phyloP scores from a whole-genome alignment of 2,113 vertebrate genomes.

The Pygoscelis antarcticus region DNA sequence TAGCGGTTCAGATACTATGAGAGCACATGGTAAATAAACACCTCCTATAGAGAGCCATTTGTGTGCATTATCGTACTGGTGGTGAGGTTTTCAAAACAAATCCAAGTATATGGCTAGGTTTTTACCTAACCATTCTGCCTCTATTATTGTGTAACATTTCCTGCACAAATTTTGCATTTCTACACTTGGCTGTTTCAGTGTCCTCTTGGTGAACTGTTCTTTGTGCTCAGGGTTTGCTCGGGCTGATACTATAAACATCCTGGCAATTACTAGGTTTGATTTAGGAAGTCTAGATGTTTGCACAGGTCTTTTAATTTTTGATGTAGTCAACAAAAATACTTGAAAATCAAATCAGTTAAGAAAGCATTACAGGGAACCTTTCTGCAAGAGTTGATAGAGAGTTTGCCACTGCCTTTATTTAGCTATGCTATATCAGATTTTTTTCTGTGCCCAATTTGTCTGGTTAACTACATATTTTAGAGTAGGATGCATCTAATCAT shows the following conservation, averaged over 20 bases:
- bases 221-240: neutral
- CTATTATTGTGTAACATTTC: neutral
- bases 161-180: neutral
- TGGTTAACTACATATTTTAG: neutral
- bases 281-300: slow-evolving; percentile 19
- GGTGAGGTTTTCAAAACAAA: neutral
- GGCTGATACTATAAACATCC: neutral
- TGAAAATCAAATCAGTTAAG: neutral
- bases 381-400: neutral
- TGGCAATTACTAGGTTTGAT: neutral
- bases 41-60: neutral
- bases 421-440: neutral
- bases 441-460: neutral
- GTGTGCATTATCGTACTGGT: neutral
- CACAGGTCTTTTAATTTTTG: slow-evolving; percentile 8
- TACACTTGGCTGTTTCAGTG: neutral
- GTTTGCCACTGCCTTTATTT: neutral
- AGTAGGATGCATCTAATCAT: neutral
- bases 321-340: neutral
- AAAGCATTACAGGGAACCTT: neutral
- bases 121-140: neutral
- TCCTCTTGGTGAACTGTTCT: slow-evolving; percentile 6
- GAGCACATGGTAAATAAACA: neutral
- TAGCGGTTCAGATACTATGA: neutral
- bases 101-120: neutral